phyloP scores from a whole-genome alignment of 2,888 invertebrate species.

The Empis livida region DNA sequence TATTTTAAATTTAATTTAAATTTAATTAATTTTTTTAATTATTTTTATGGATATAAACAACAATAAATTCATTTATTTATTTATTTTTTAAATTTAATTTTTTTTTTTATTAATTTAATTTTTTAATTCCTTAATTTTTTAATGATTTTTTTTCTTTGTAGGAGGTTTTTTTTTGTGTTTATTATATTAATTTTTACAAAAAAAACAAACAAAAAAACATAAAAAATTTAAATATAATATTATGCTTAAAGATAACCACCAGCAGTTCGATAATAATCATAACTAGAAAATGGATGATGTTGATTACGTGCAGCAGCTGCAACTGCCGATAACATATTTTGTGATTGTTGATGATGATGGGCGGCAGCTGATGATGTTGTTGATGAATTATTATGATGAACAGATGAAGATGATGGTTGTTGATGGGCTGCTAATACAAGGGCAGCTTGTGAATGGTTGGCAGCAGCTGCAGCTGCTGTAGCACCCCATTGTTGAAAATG shows the following conservation, averaged over 20 bases:
- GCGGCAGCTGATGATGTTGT: background rate
- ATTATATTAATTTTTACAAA: background rate
- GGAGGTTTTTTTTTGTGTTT: background rate
- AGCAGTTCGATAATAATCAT: background rate
- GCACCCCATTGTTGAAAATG: constrained; percentile 7
- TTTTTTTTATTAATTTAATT: background rate
- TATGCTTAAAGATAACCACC: background rate
- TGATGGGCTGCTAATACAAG: constrained; percentile 9
- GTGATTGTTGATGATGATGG: constrained; percentile 1
- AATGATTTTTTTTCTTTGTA: background rate
- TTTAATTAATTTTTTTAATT: too few relatives aligned
- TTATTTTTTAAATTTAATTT: background rate
- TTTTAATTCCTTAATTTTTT: background rate
- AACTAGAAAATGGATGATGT: background rate
- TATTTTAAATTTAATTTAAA: background rate
- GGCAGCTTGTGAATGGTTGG: background rate
- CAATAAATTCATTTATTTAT: background rate
- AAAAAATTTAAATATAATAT: background rate
- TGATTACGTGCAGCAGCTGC: background rate
- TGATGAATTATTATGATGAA: background rate
- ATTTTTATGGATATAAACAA: too few relatives aligned
- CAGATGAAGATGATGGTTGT: constrained; percentile 8
- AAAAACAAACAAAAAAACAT: too few relatives aligned
- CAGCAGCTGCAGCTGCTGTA: constrained; percentile 8
- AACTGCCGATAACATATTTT: background rate